These are phyloP conservation scores for Mareca penelope DNA, from an alignment of 2,797 vertebrate genomes.

Conservation along the genomic window DNA sequence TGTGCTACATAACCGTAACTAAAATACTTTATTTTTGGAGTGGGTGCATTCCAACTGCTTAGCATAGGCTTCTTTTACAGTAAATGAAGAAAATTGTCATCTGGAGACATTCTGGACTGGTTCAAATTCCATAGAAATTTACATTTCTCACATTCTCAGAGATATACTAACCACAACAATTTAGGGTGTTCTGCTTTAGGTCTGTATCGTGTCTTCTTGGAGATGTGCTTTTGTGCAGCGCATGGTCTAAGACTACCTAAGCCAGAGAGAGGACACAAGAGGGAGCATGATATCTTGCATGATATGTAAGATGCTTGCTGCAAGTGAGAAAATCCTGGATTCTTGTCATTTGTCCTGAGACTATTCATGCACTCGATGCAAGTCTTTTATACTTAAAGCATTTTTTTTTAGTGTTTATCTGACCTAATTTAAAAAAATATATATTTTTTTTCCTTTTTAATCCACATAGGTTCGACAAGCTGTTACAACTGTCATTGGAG, in stretches of 20 bases:
- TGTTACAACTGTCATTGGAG: conserved; percentile 85
- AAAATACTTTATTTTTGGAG: background rate
- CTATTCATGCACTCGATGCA: background rate
- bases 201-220: background rate
- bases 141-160: background rate
- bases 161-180: background rate
- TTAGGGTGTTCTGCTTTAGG: background rate
- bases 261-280: background rate
- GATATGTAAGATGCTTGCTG: background rate
- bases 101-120: background rate
- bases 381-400: background rate
- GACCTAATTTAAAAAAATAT: background rate
- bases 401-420: background rate
- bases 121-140: background rate
- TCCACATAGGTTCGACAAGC: conserved; percentile 86
- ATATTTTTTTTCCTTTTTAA: no score
- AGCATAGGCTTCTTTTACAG: background rate
- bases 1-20: background rate
- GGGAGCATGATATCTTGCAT: background rate
- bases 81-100: background rate
- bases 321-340: background rate
- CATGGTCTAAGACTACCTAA: background rate
- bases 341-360: background rate
- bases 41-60: background rate
- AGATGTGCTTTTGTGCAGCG: background rate